A percentile compares a stretch with the other conserved stretches of the same genome.
phyloP scores from a whole-genome alignment of 1,140 invertebrate genomes.

The Tetragonula clypearis region DNA sequence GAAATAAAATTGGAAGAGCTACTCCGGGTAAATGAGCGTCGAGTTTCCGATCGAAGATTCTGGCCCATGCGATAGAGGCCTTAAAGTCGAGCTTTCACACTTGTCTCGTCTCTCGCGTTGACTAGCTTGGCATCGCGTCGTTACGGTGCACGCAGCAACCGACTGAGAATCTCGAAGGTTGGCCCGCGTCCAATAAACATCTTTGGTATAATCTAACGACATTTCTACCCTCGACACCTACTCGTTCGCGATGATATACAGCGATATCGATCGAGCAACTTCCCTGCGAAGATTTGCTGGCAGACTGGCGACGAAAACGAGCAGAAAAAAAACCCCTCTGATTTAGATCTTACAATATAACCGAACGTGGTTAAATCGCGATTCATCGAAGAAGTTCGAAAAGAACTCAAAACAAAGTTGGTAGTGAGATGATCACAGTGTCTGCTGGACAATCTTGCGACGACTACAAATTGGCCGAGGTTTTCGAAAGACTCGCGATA shows the following conservation, averaged over 20 bases:
- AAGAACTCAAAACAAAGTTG: no score
- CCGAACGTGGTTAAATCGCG: no score
- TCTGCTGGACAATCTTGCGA: background rate
- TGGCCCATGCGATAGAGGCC: background rate
- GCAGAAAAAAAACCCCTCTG: background rate
- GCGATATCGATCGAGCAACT: constrained; percentile 17
- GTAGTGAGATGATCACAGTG: background rate
- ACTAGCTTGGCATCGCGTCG: constrained; percentile 57
- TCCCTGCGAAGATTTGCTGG: background rate
- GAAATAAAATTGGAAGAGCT: background rate
- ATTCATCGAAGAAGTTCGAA: background rate
- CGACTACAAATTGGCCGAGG: background rate
- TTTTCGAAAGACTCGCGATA: background rate
- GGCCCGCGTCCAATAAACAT: constrained; percentile 73
- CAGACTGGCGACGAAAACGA: background rate
- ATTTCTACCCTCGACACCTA: constrained; percentile 61
- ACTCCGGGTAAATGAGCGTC: background rate
- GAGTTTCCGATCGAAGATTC: background rate
- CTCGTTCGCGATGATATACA: constrained; percentile 11
- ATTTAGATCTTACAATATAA: no score
- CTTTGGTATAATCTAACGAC: constrained; percentile 73
- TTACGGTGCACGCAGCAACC: constrained; percentile 33
- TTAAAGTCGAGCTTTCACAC: constrained; percentile 55
- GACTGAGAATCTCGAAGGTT: constrained; percentile 62
- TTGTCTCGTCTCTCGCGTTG: constrained; percentile 68